Percentiles rank a stretch among this genome's conserved stretches.
Evolutionary conservation across 1,140 invertebrate species (phyloP).

Genomic region (Microplitis demolitor): DNA sequence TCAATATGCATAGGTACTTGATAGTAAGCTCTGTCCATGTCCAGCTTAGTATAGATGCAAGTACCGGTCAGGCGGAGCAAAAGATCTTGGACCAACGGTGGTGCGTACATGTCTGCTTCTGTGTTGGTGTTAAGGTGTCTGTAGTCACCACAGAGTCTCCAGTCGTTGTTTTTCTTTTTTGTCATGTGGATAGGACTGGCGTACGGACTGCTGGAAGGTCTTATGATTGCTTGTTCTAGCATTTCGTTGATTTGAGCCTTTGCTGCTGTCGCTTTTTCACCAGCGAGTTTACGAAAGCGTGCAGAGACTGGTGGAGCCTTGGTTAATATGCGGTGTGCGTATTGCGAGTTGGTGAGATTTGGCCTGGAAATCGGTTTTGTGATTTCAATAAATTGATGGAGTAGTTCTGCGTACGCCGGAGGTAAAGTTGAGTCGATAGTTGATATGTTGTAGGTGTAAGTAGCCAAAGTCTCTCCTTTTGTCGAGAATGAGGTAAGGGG

Average conservation of each 20-base stretch:
- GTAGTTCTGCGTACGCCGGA: neutral
- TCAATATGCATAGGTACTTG: constrained; percentile 48
- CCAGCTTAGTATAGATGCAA: constrained; percentile 48
- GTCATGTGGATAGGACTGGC: constrained; percentile 39
- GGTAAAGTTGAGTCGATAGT: neutral
- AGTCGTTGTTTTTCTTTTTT: constrained; percentile 41
- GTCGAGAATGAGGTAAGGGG: neutral
- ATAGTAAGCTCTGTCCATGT: constrained; percentile 53
- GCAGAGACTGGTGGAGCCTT: neutral
- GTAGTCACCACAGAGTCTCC: constrained; percentile 48
- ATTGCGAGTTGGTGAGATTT: neutral
- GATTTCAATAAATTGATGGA: neutral
- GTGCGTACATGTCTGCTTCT: constrained; percentile 39
- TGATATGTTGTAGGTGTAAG: neutral
- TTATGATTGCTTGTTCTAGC: constrained; percentile 38
- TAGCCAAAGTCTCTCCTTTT: neutral
- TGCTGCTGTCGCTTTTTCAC: constrained; percentile 7
- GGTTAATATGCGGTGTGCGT: constrained; percentile 1
- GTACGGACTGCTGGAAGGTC: constrained; percentile 49
- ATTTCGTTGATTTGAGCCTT: constrained; percentile 28
- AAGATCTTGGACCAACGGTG: constrained; percentile 41
- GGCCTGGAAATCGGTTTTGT: neutral
- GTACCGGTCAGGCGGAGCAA: constrained; percentile 42
- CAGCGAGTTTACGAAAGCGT: constrained; percentile 1
- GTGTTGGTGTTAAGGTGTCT: constrained; percentile 47